Base-by-base conservation (phyloP, 2,113 vertebrate genomes). In the Eonycteris spelaea region DNA sequence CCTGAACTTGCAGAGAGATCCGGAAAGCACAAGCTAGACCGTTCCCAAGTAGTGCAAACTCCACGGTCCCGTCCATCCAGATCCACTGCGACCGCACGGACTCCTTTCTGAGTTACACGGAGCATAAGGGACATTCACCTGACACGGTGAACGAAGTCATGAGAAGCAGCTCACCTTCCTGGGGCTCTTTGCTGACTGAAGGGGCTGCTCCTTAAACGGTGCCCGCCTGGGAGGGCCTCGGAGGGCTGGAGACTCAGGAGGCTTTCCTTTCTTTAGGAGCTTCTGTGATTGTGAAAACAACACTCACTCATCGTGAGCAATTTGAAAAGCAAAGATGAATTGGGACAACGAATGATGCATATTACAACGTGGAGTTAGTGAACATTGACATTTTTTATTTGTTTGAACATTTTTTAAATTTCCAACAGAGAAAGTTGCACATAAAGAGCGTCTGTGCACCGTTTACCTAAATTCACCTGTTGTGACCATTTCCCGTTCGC, bases 1-100 rank as follows among this genome's bases (percentile, higher is more conserved):
- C 99, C 99, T 16, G 99, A 99, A 96, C 99, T 99, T 2, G 99
- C 99, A 16, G 99, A 99, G 90, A 99, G 99, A 99, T 97, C 98
- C 99, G 89, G 98, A 98, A 99, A 98, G 98, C 97, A 99, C 97
- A 97, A 98, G 97, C 97, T 98, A 97, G 98, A 98, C 95, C 98
- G 98, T 85, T 98, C 97, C 24, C 24, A 98, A 98, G 98, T 51
- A 98, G 98, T 84, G 98, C 98, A 98, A 99, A 99, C 19, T 97
- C 98, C 90, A 95, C 98, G 70, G 98, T 98, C 97, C 97, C 98
- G 97, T 67, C 97, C 97, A 98, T 96, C 96, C 98, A 91, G 98
- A 98, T 95, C 99, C 97, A 65, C 97, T 98, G 99, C 99, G 94
- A 98, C 98, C 96, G 98, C 98, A 97, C 98, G 99, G 98, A 98